These are phyloP conservation scores for Scomberomorus guttatus DNA, from an alignment of 2,797 vertebrate species.

Conservation along the genomic window DNA sequence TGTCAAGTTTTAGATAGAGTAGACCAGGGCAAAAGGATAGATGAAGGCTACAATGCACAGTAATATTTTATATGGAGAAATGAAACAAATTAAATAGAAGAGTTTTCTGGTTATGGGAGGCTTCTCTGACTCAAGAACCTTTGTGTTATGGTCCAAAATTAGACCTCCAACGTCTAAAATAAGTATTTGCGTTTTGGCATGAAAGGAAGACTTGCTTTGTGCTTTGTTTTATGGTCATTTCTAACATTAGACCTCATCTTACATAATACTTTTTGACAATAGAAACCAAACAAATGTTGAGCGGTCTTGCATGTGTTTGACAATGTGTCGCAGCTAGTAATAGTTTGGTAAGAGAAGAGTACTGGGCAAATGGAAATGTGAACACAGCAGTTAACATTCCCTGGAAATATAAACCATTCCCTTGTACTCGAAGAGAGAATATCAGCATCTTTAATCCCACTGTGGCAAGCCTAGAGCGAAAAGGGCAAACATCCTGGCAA, in stretches of 20 bases:
- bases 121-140: slow-evolving; percentile 1
- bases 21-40: background rate
- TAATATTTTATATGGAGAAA: slow-evolving; percentile 11
- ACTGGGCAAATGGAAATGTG: slow-evolving; percentile 12
- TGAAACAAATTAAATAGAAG: background rate
- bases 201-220: background rate
- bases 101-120: background rate
- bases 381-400: slow-evolving; percentile 26
- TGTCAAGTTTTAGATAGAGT: slow-evolving; percentile 15
- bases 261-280: background rate
- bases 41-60: background rate
- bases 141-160: background rate
- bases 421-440: slow-evolving; percentile 9
- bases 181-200: background rate
- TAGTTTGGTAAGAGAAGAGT: background rate
- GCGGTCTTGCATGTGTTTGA: background rate
- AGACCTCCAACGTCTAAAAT: background rate
- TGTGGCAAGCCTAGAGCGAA: slow-evolving; percentile 21
- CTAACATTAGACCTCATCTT: background rate
- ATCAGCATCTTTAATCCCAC: slow-evolving; percentile 48
- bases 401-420: slow-evolving; percentile 38
- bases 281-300: too few species aligned
- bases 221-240: background rate
- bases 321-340: background rate
- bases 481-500: slow-evolving; percentile 52